These are phyloP conservation scores for Himalopsyche tibetana DNA, from an alignment of 2,888 invertebrate species.

Conservation along the genomic window DNA sequence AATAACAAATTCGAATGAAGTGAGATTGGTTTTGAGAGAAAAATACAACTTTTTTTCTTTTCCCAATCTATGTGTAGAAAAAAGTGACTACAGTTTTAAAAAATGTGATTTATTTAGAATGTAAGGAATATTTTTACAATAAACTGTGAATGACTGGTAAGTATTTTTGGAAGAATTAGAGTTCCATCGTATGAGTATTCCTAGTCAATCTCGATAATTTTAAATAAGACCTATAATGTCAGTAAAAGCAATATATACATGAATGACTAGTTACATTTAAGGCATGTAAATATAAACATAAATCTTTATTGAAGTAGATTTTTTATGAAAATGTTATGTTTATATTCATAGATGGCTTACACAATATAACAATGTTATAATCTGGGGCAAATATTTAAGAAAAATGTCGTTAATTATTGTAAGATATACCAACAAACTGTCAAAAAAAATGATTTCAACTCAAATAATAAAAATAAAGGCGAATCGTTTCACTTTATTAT, in stretches of 20 bases:
- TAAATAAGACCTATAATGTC: slow-evolving; percentile 45
- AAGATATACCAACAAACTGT: neutral
- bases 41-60: neutral
- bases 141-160: slow-evolving; percentile 27
- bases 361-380: slow-evolving; percentile 46
- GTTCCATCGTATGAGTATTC: slow-evolving; percentile 20
- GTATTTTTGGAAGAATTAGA: slow-evolving; percentile 7
- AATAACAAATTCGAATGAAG: slow-evolving; percentile 7
- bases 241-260: slow-evolving; percentile 49
- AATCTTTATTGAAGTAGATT: slow-evolving; percentile 49
- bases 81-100: neutral
- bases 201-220: slow-evolving; percentile 24
- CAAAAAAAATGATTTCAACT: neutral
- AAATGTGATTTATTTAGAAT: slow-evolving; percentile 17
- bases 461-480: too few relatives aligned
- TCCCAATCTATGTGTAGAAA: neutral
- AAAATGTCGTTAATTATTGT: slow-evolving; percentile 34
- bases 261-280: slow-evolving; percentile 29
- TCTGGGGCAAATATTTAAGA: slow-evolving; percentile 45
- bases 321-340: slow-evolving; percentile 53
- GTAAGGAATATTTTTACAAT: slow-evolving; percentile 29
- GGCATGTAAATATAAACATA: slow-evolving; percentile 39
- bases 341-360: slow-evolving; percentile 43
- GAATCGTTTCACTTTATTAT: too few relatives aligned
- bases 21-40: neutral